Evolutionary conservation across 2,113 vertebrate genomes (phyloP), one percentile per base, ranked within the genome.

Genomic region (Heliornis fulica): DNA sequence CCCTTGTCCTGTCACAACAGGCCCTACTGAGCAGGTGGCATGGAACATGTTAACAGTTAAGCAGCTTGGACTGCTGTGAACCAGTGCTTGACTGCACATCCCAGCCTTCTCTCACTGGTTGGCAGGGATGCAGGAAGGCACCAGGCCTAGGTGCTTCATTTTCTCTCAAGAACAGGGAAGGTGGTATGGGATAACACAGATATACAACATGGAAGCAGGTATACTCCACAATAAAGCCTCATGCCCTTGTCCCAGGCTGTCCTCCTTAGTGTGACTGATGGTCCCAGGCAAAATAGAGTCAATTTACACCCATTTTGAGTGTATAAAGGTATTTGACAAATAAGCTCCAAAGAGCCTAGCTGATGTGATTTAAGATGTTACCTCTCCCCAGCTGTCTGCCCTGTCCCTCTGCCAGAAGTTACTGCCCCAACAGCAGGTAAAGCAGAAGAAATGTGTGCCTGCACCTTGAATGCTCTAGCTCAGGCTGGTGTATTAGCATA

Each of bases 371-470:
- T 94, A 97, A 80, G 79, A 93, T 86, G 72, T 50, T 88, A 81
- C 89, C 54, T 92, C 68, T 93, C 51, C 51, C 94, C 94, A 96
- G 95, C 91, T 96, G 95, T 95, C 94, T 94, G 79, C 43, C 54
- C 83, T 70, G 34, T 51, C 75, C 83, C 72, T 86, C 64, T 95
- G 95, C 86, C 94, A 97, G 89, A 93, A 97, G 92, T 94, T 94
- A 66, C 95, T 96, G 75, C 83, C 96, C 89, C 93, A 95, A 79
- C 94, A 96, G 89, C 89, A 96, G 89, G 93, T 51, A 93, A 85
- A 93, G 56, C 60, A 77, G 80, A 90, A 94, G 93, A 95, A 96
- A 88, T 38, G 75, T 68, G 41, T 77, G 76, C 34, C 72, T 81
- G 63, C 64, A 78, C 79, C 88, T 92, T 83, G 79, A 93, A 81